These are phyloP conservation scores for Drosophila rhopaloa DNA, from an alignment of 1,140 invertebrate species.

Conservation along the genomic window DNA sequence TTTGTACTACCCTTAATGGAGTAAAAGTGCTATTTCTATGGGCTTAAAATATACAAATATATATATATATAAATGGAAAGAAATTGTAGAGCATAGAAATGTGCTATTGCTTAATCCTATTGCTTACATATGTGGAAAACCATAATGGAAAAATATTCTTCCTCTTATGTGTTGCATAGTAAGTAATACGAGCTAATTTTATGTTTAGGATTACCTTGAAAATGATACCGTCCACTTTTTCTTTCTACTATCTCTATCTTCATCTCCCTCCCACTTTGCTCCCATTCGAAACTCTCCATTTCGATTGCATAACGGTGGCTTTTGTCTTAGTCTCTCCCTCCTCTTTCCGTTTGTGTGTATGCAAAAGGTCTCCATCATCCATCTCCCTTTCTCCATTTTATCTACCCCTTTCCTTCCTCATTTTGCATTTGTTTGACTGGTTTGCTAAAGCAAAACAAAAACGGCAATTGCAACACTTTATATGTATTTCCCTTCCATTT, in stretches of 20 bases:
- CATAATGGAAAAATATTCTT: too few species aligned
- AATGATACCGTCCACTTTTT: slow-evolving; percentile 9
- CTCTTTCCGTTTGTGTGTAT: slow-evolving; percentile 8
- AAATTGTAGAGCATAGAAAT: too few species aligned
- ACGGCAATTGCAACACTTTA: slow-evolving; percentile 57
- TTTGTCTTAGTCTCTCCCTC: not conserved
- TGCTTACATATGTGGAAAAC: too few species aligned
- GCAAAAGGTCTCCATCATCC: slow-evolving; percentile 24
- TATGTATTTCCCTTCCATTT: slow-evolving; percentile 8
- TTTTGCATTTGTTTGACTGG: slow-evolving; percentile 38
- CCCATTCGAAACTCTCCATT: slow-evolving; percentile 37
- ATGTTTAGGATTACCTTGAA: slow-evolving; percentile 11
- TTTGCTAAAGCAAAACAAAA: slow-evolving; percentile 49
- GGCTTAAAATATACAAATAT: too few species aligned
- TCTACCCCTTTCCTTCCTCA: slow-evolving; percentile 20
- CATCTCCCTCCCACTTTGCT: slow-evolving; percentile 14
- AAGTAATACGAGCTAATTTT: slow-evolving; percentile 1
- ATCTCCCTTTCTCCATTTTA: slow-evolving; percentile 9
- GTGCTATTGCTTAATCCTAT: too few species aligned
- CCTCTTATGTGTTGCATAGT: not conserved
- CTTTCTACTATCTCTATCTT: slow-evolving; percentile 13
- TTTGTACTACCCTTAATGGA: not conserved
- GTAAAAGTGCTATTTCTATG: too few species aligned
- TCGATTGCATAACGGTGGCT: slow-evolving; percentile 41
- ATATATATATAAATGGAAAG: too few species aligned